Evolutionary conservation across 2,888 invertebrate genomes (phyloP), one percentile per base, ranked within the genome.

Genomic region (Melanostoma mellinum): DNA sequence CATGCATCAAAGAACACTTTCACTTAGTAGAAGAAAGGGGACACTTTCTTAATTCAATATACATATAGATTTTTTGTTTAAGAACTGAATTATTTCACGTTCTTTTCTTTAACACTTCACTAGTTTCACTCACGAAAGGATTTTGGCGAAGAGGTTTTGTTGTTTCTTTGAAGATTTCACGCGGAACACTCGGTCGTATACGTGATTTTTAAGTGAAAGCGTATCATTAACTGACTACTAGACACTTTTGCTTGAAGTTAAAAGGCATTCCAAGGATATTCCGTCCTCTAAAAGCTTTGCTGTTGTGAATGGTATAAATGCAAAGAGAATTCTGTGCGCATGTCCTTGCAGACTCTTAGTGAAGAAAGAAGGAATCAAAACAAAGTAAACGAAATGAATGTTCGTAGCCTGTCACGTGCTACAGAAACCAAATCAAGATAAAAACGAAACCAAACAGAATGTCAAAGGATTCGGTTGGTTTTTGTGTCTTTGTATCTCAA

Each of bases 351-450:
- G 33, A 30, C 36, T 32, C n/a, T 30, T 8, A 9, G 20, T 40
- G 9, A 30, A 5, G 48, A 72, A 60, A 48, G 46, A 53, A 36
- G 55, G 56, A 48, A 73, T 48, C 38, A 52, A 71, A 76, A 79
- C 56, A 68, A 68, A 72, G 50, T 52, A 61, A 68, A 63, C 20
- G 36, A 55, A 46, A 10, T 63, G 6, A 58, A 20, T 63, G 48
- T 73, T 77, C 61, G 73, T 56, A 44, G 55, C 76, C 30, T 38
- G 56, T 73, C 81, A 82, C 81, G 81, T 82, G 80, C n/a, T 77
- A 40, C 35, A 2, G 5, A 44, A 1, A 52, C 20, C 48, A 50
- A 40, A 9, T 46, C 36, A 3, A 6, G 38, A 6, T 42, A 50
- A 44, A 48, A 36, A 60, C 40, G 20, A 53, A 46, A 60, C 30